These are phyloP conservation scores for Rhyacichthys aspro DNA, from an alignment of 2,797 vertebrate genomes.

Conservation along the genomic window DNA sequence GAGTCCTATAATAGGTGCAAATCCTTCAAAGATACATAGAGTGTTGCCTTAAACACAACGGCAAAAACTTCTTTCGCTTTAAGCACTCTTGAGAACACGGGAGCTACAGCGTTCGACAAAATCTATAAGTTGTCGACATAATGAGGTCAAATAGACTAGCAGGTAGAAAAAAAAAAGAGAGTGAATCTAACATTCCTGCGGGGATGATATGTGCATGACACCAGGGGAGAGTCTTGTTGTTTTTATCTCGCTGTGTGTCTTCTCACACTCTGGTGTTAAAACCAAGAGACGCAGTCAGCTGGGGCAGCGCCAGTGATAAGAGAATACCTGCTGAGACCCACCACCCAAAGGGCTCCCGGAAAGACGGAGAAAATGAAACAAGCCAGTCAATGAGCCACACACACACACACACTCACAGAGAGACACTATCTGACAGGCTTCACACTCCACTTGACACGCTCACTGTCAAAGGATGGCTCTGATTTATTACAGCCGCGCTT, in stretches of 20 bases:
- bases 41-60: no score
- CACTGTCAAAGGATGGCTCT: constrained; percentile 73
- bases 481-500: constrained; percentile 69
- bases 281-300: constrained; percentile 64
- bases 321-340: constrained; percentile 73
- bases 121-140: constrained; percentile 16
- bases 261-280: constrained; percentile 67
- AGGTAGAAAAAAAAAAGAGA: constrained; percentile 13
- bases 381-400: constrained; percentile 59
- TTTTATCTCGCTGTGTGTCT: constrained; percentile 67
- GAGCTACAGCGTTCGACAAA: background rate
- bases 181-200: constrained; percentile 15
- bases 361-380: constrained; percentile 64
- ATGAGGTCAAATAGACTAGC: constrained; percentile 20
- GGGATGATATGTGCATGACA: constrained; percentile 36
- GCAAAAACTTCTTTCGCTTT: background rate
- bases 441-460: constrained; percentile 75
- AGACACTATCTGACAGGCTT: constrained; percentile 63
- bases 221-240: constrained; percentile 46
- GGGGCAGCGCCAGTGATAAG: constrained; percentile 70
- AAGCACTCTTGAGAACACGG: background rate
- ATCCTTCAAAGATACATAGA: background rate
- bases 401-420: constrained; percentile 42
- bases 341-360: constrained; percentile 68
- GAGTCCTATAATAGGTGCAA: background rate